Percentiles rank a stretch among this genome's conserved stretches.
These are phyloP conservation scores for Phengaris alcon DNA, from an alignment of 2,888 invertebrate species.

Conservation along the genomic window DNA sequence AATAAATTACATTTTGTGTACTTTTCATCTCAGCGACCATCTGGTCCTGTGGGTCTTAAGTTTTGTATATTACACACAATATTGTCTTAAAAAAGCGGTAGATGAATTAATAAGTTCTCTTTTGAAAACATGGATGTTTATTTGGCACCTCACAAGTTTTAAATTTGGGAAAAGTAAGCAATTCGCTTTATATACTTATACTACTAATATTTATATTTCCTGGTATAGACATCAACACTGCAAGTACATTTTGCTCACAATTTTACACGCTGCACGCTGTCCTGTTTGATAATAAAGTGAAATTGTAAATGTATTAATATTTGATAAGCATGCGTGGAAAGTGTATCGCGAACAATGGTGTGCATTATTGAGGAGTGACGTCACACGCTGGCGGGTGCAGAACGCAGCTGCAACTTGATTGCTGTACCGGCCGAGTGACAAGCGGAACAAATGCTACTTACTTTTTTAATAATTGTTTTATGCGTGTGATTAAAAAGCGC, in stretches of 20 bases:
- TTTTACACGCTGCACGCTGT: constrained; percentile 2
- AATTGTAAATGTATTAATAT: constrained; percentile 19
- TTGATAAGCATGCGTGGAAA: constrained; percentile 25
- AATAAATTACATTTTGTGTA: constrained; percentile 7
- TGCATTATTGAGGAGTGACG: constrained; percentile 10
- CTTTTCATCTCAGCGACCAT: not conserved
- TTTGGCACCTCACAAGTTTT: too few species aligned
- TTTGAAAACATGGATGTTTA: too few species aligned
- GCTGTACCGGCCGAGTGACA: constrained; percentile 52
- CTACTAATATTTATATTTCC: not conserved
- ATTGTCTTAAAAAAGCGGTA: too few species aligned
- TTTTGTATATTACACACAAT: too few species aligned
- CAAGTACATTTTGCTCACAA: not conserved
- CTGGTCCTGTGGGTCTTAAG: too few species aligned
- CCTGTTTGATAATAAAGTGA: constrained; percentile 14
- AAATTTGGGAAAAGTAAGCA: not conserved
- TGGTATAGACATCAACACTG: not conserved
- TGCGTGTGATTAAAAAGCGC: constrained; percentile 1
- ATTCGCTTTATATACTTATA: not conserved
- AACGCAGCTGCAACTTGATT: constrained; percentile 65
- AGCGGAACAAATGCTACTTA: constrained; percentile 66
- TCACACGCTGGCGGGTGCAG: constrained; percentile 52
- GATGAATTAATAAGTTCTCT: too few species aligned
- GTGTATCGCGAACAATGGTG: constrained; percentile 38
- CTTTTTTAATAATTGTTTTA: constrained; percentile 32